Base-by-base conservation (phyloP, 2,888 invertebrate species). In the Bombyx huttoni region DNA sequence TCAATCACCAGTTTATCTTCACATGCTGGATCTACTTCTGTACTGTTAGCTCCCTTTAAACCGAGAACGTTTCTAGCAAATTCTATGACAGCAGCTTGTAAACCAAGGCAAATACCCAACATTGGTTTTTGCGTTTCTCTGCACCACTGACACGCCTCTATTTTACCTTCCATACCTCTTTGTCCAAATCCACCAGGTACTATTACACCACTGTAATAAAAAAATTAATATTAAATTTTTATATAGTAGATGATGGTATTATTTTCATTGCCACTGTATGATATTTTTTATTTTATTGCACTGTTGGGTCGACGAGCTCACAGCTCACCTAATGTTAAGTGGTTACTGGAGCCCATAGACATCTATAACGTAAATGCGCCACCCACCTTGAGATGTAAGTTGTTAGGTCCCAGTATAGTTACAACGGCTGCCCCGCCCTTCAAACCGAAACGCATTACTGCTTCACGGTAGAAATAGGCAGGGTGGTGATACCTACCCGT, bases 131-230 rank as follows among this genome's bases (percentile, higher is more conserved):
- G 92, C 50, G 95, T 97, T 66, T 92, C 92, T 46, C 99, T 90
- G 56, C 98, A 98, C 96, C 97, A 99, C 65, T 94, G 91, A 62
- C 96, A 95, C 0, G 99, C 98, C 56, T 93, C 92, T 50, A 99
- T 96, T 87, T 97, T 99, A 0, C 99, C 99, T 76, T 98, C 98
- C 70, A 97, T 93, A 7, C 99, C 99, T 52, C 99, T 91, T 61
- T 93, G 93, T 0, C 99, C 99, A 78, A 99, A 99, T 10, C 99
- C 99, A 53, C 99, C 99, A 3, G 99, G 99, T 0, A 99, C 97
- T 60, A 99, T 91, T 0, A 99, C 93, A 35, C 98, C 98, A 75
- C 96, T 96, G 56, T 47, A 45, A 14, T 34, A 12, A 46, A 46
- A 10, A 50, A 35, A 10, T 13, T 34, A 13, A 34, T 8, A 13